phyloP scores from a whole-genome alignment of 2,113 vertebrate species.

The Sylvia atricapilla region DNA sequence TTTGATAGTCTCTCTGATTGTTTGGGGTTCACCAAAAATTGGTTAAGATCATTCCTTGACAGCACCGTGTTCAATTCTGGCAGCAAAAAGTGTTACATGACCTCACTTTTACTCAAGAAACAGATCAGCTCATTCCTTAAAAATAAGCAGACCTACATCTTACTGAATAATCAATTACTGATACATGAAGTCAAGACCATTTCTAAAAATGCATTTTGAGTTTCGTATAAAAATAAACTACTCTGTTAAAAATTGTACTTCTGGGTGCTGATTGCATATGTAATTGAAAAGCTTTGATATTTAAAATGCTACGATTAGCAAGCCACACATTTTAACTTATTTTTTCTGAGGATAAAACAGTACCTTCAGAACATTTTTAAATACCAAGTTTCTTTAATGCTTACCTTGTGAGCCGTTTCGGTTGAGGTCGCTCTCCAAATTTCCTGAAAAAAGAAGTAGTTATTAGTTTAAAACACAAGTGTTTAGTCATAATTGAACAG shows the following conservation, averaged over 20 bases:
- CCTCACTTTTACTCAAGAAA: background rate
- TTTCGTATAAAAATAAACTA: background rate
- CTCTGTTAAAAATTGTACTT: background rate
- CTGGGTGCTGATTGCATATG: background rate
- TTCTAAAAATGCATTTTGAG: background rate
- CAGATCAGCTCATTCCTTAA: background rate
- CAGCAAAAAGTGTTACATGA: background rate
- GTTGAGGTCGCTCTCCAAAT: conserved; percentile 98
- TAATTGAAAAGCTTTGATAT: background rate
- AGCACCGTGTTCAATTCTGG: background rate
- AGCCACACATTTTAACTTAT: background rate
- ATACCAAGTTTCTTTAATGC: background rate
- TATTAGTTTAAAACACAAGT: background rate
- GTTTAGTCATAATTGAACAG: background rate
- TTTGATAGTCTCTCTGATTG: background rate
- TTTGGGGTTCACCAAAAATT: background rate
- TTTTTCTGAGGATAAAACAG: background rate
- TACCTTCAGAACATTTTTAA: background rate
- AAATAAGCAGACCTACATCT: background rate
- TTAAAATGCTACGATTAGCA: background rate
- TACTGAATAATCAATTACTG: background rate
- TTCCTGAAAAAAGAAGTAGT: conserved; percentile 79
- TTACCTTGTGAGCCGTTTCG: conserved; percentile 97
- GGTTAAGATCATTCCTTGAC: background rate
- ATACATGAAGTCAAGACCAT: background rate